Base-by-base conservation (phyloP, 1,140 invertebrate species). In the Stegodyphus dumicola region DNA sequence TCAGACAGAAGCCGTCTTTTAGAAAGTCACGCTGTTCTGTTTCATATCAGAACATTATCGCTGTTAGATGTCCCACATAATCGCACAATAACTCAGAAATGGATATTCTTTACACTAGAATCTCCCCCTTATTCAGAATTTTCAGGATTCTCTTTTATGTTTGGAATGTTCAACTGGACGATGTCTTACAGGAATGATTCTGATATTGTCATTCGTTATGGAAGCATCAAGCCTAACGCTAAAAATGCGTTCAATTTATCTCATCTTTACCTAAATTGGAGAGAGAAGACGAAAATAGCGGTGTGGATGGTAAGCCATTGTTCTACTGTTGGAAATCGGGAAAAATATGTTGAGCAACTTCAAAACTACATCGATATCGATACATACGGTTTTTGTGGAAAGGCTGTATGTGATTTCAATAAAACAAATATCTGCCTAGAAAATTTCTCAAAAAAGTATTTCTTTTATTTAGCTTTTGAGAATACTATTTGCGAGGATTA, bases 31-130 rank as follows among this genome's bases (percentile, higher is more conserved):
- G 85, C 71, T 6, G 18, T 86, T 10, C 0, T 86, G 2, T 86
- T 86, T 51, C 85, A 86, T 64, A 18, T 75, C 6, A 60, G 85
- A 70, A 73, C 75, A 9, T 0, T 86, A 48, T 75, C 65, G 6
- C 6, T 86, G 69, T 6, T 48, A 1, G 87, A 87, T 17, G 10
- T 89, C 18, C 92, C 92, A 6, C 69, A 75, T 48, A 52, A 76
- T 0, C 89, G 92, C 75, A 88, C 88, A 7, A 52, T 85, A 0
- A 84, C 90, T 65, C 93, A 94, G 88, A 91, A 92, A 48, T 94
- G 93, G 93, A 91, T 93, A 1, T 93, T 93, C 86, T 88, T 93
- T 9, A 92, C 91, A 0, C 92, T 93, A 85, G 93, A 94, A 89
- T 92, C 92, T 54, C 93, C 93, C 0, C 76, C 66, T 15, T 80